A percentile compares a stretch with the other conserved stretches of the same genome.
Conservation (phyloP, 2,888 invertebrate species). For the Nephrotoma flavescens region DNA sequence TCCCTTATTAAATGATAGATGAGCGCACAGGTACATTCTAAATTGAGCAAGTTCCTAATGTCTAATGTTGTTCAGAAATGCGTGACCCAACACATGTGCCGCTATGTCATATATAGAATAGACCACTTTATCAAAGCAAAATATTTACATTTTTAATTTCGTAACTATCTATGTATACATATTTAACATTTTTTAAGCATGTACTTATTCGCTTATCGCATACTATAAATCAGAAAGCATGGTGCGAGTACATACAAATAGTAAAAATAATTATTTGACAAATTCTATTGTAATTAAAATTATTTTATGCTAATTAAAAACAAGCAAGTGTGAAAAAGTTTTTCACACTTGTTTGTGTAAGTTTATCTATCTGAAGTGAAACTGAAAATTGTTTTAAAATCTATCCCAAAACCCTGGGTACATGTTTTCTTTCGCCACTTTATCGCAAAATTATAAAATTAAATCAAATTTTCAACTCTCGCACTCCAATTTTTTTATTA, state of each 20-base stretch:
- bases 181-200: neutral
- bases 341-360: neutral
- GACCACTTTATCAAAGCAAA: neutral
- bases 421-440: neutral
- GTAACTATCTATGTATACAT: neutral
- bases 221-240: neutral
- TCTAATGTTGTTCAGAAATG: neutral
- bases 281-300: neutral
- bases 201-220: neutral
- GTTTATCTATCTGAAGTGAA: neutral
- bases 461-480: neutral
- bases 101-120: neutral
- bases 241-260: neutral
- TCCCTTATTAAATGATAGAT: too few species aligned
- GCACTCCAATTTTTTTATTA: neutral
- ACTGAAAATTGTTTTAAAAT: neutral
- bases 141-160: neutral
- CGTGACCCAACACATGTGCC: neutral
- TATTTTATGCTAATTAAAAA: neutral
- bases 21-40: too few species aligned
- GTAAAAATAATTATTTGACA: neutral
- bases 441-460: neutral
- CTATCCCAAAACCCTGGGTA: neutral
- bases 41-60: too few species aligned
- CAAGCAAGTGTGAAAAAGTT: neutral